phyloP scores from a whole-genome alignment of 30 jellyfish, hydroid and myxozoan genomes.

The Aurelia aurita complex sp. Pacific region DNA sequence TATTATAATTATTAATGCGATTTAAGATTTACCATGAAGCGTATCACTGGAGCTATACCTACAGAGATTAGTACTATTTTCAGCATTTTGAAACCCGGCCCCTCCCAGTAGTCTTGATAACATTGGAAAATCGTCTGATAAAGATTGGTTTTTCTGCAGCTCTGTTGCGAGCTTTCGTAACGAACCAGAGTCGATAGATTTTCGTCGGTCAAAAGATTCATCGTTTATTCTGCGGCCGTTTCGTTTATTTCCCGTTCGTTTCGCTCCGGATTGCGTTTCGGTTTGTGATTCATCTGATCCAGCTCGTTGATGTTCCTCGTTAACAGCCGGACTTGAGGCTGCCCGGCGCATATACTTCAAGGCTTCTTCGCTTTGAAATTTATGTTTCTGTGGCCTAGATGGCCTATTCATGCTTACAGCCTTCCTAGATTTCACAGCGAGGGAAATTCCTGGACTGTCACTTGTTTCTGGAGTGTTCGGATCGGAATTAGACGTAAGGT shows the following conservation, averaged over 20 bases:
- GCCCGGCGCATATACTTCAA: constrained; percentile 61
- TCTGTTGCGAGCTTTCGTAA: constrained; percentile 89
- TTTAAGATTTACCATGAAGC: constrained; percentile 16
- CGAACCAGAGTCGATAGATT: constrained; percentile 98
- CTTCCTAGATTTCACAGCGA: constrained; percentile 8
- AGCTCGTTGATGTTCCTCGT: constrained; percentile 39
- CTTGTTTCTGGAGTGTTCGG: too few relatives aligned
- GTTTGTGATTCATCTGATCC: constrained; percentile 26
- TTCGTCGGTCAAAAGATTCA: constrained; percentile 81
- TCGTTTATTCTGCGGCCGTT: constrained; percentile 13
- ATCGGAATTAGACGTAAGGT: constrained; percentile 2
- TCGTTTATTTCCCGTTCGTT: constrained; percentile 4
- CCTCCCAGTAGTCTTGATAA: constrained; percentile 87
- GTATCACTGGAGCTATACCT: constrained; percentile 53
- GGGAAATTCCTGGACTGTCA: too few relatives aligned
- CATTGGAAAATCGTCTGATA: constrained; percentile 90
- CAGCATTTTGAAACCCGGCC: constrained; percentile 21
- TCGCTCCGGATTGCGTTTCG: constrained; percentile 17
- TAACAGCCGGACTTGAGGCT: constrained; percentile 62
- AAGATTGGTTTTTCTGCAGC: constrained; percentile 86
- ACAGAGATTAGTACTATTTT: constrained; percentile 17
- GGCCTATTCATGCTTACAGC: neutral
- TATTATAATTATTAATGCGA: too few relatives aligned
- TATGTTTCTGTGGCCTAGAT: constrained; percentile 15
- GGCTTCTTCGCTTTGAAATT: neutral